Percentiles rank a stretch among this genome's conserved stretches.
Conservation (phyloP, 2,888 invertebrate genomes). For the Pocota personata region DNA sequence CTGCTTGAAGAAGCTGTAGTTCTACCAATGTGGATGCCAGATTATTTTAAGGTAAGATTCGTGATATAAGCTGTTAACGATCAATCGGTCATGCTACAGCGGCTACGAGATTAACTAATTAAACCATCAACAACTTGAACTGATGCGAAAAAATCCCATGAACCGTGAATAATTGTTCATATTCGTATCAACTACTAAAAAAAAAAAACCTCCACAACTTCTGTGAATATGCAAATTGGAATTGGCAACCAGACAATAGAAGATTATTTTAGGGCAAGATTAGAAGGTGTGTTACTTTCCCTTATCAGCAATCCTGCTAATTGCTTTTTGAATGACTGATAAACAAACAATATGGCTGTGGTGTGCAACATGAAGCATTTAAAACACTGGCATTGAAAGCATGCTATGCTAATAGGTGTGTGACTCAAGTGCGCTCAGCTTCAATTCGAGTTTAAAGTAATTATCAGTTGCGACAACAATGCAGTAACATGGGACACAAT, state of each 20-base stretch:
- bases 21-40: slow-evolving; percentile 98
- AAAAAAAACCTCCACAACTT: too few species aligned
- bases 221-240: background rate
- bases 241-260: background rate
- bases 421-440: too few species aligned
- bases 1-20: slow-evolving; percentile 98
- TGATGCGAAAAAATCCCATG: background rate
- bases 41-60: slow-evolving; percentile 94
- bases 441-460: too few species aligned
- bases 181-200: too few species aligned
- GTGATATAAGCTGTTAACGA: background rate
- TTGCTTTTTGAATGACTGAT: background rate
- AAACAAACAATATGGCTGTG: background rate
- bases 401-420: background rate
- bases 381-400: background rate
- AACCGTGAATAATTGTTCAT: too few species aligned
- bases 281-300: background rate
- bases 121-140: background rate
- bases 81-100: background rate
- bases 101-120: slow-evolving; percentile 7
- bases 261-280: too few species aligned
- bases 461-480: too few species aligned
- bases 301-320: slow-evolving; percentile 35
- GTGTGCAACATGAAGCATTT: background rate
- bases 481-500: too few species aligned